These are phyloP conservation scores for Holotrichia oblita DNA, from an alignment of 1,140 invertebrate species.

Conservation along the genomic window DNA sequence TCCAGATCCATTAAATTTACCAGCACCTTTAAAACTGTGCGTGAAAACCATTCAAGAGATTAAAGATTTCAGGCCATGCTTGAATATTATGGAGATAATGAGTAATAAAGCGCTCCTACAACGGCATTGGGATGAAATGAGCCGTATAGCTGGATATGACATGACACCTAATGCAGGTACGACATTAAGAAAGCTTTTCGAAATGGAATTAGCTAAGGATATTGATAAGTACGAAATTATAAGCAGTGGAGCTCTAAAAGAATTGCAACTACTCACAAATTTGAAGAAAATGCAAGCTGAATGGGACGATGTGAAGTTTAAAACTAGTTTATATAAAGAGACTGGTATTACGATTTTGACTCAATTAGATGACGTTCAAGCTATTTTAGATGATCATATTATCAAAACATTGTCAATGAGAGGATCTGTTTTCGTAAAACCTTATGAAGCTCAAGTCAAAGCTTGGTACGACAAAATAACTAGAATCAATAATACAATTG, in stretches of 20 bases:
- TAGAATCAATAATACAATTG: conserved; percentile 79
- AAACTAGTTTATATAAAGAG: conserved; percentile 78
- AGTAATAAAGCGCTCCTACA: conserved; percentile 88
- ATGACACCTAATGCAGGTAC: conserved; percentile 87
- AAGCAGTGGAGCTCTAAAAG: conserved; percentile 88
- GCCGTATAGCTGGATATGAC: conserved; percentile 81
- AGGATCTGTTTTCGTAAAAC: conserved; percentile 91
- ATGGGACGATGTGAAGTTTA: conserved; percentile 83
- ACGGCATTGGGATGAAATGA: conserved; percentile 93
- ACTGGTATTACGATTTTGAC: conserved; percentile 81
- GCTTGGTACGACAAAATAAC: conserved; percentile 85
- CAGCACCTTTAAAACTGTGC: conserved; percentile 80
- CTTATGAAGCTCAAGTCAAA: conserved; percentile 81
- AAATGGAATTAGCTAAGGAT: conserved; percentile 77
- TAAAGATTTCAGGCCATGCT: conserved; percentile 81
- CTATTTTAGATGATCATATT: conserved; percentile 88
- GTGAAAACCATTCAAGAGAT: conserved; percentile 75
- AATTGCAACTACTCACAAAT: conserved; percentile 80
- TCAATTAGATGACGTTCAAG: conserved; percentile 86
- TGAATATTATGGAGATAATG: conserved; percentile 77
- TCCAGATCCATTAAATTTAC: conserved; percentile 77
- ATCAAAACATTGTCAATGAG: conserved; percentile 89
- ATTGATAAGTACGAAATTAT: conserved; percentile 86
- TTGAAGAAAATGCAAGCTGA: conserved; percentile 86
- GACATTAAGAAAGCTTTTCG: conserved; percentile 83